Evolutionary conservation across 2,113 vertebrate genomes (phyloP).

Genomic region (western clawed frog (Xenopus tropicalis)): DNA sequence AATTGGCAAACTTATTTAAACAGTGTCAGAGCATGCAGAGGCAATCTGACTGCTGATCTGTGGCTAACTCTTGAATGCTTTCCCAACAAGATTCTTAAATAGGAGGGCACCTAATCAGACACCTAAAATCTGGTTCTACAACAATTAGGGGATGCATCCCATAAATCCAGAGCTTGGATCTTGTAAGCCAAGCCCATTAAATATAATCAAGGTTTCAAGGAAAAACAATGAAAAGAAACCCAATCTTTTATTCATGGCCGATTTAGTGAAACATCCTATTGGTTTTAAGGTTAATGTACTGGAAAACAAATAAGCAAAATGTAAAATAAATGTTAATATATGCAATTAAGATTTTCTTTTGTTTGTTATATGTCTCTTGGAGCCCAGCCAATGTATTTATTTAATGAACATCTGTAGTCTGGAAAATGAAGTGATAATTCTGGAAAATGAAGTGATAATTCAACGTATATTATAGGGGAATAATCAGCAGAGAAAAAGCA

Average conservation of each 20-base stretch:
- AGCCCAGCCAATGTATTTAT: neutral
- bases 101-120: slow-evolving; percentile 65
- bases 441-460: neutral
- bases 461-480: neutral
- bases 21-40: slow-evolving; percentile 55
- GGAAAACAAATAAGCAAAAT: slow-evolving; percentile 40
- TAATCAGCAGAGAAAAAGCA: neutral
- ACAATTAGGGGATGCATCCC: slow-evolving; percentile 62
- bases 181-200: slow-evolving; percentile 55
- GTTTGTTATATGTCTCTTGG: neutral
- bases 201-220: slow-evolving; percentile 57
- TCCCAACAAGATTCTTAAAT: slow-evolving; percentile 65
- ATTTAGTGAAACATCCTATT: slow-evolving; percentile 48
- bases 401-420: neutral
- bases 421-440: neutral
- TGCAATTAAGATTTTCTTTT: neutral
- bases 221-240: slow-evolving; percentile 51
- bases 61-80: slow-evolving; percentile 64
- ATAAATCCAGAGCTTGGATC: slow-evolving; percentile 62
- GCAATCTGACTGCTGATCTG: slow-evolving; percentile 61
- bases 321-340: neutral
- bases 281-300: slow-evolving; percentile 50
- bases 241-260: slow-evolving; percentile 44
- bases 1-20: slow-evolving; percentile 58
- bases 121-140: slow-evolving; percentile 59